A percentile compares a stretch with the other conserved stretches of the same genome.
Conservation (phyloP, 2,888 invertebrate species). For the Chrysodeixis includens region DNA sequence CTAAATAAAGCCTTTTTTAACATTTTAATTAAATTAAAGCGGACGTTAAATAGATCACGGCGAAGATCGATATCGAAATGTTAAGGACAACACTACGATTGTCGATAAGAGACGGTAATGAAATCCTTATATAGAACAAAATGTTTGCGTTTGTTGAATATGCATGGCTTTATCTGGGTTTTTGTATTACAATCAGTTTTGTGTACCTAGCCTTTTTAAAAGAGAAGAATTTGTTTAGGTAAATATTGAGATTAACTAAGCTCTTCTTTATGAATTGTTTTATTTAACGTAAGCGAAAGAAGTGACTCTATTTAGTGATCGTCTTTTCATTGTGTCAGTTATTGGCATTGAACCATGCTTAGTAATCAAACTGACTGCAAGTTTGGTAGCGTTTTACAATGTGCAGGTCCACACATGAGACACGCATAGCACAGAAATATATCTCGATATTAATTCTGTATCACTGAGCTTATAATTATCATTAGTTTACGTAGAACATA, state of each 20-base stretch:
- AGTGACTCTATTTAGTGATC: too few species aligned
- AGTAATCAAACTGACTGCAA: too few species aligned
- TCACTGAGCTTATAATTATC: too few species aligned
- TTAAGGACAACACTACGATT: slow-evolving; percentile 55
- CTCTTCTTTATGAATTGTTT: too few species aligned
- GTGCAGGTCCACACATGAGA: too few species aligned
- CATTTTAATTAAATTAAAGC: slow-evolving; percentile 44
- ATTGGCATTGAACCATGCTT: too few species aligned
- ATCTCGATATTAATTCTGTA: too few species aligned
- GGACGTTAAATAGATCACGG: slow-evolving; percentile 48
- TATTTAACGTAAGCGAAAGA: too few species aligned
- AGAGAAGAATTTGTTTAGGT: slow-evolving; percentile 17
- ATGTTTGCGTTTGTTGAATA: slow-evolving; percentile 58
- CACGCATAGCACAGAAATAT: too few species aligned
- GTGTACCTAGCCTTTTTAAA: slow-evolving; percentile 23
- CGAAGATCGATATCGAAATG: slow-evolving; percentile 59
- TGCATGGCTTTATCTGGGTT: slow-evolving; percentile 49
- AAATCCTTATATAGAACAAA: slow-evolving; percentile 62
- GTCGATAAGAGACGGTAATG: slow-evolving; percentile 57
- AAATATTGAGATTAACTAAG: not conserved
- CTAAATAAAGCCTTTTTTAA: slow-evolving; percentile 5
- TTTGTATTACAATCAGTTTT: slow-evolving; percentile 32
- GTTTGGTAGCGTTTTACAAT: too few species aligned
- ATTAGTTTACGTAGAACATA: too few species aligned
- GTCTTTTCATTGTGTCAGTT: too few species aligned